phyloP scores from a whole-genome alignment of 2,797 vertebrate species.

The Lepilemur ruficaudatus region DNA sequence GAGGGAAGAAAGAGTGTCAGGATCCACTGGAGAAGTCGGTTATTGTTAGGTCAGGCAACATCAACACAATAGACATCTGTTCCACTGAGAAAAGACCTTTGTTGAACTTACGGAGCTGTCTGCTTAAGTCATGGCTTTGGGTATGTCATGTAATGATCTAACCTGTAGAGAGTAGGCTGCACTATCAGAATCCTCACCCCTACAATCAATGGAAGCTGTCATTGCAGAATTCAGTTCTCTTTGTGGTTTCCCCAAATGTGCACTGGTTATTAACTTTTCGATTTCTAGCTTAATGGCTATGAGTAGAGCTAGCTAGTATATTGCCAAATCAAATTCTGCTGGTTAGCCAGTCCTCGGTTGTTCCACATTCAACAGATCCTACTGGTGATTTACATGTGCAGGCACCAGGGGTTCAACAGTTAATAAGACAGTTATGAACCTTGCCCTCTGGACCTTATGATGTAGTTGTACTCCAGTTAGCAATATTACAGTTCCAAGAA shows the following conservation, averaged over 20 bases:
- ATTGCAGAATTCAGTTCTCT: not conserved
- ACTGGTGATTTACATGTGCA: not conserved
- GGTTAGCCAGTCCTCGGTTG: not conserved
- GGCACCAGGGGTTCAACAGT: not conserved
- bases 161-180: not conserved
- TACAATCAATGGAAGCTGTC: not conserved
- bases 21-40: not conserved
- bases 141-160: not conserved
- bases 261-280: not conserved
- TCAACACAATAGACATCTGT: not conserved
- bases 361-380: not conserved
- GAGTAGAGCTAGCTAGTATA: not conserved
- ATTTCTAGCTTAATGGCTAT: not conserved
- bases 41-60: not conserved
- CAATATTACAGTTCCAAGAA: not conserved
- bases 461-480: not conserved
- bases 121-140: not conserved
- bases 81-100: conserved; percentile 5
- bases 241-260: not conserved
- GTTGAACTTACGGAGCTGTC: not conserved
- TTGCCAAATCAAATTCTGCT: not conserved
- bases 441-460: not conserved
- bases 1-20: not conserved
- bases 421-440: not conserved
- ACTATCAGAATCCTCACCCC: not conserved